Base-by-base conservation (phyloP, 2,113 vertebrate species). In the Varanus salvator region DNA sequence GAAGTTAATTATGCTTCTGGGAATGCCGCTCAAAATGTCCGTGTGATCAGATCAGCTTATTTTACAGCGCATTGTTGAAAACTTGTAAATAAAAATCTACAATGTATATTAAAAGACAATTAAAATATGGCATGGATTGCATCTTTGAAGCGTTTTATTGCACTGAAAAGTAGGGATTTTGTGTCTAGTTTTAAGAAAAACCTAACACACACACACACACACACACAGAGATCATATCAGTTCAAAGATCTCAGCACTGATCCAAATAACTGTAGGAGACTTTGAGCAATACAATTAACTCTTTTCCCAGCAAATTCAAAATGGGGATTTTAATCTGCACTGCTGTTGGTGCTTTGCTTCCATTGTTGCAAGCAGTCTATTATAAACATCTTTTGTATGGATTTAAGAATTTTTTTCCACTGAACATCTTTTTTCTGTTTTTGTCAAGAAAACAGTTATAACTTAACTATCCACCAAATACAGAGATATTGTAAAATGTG, bases 1-100 rank as follows among this genome's bases (percentile, higher is more conserved):
- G 50, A 90, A 90, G 60, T 48, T 90, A 93, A 92, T 91, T 90
- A 89, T 83, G 66, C 34, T 87, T 52, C 19, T 91, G 57, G 52
- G 92, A 34, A 89, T 0, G 0, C 60, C 87, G 91, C 76, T 87
- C 86, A 82, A 87, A 91, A 93, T 23, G 85, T 89, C 89, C 86
- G 76, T 5, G 89, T 81, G 87, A 29, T 8, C 31, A 85, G 86
- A 29, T 8, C 38, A 34, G 69, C 82, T 90, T 86, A 1, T 85
- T 85, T 85, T 34, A 50, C 71, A 31, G n/a, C 80, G 76, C 52
- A 69, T 64, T 44, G 38, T 66, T 72, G 38, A 48, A 90, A 69
- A 74, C 6, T 7, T 72, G 69, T 91, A 75, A 93, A 90, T 87
- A 72, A 1, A 92, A 8, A 15, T 72, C 92, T 25, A 68, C 80